These are phyloP conservation scores for Sebastes minor DNA, from an alignment of 2,797 vertebrate species.

Conservation along the genomic window DNA sequence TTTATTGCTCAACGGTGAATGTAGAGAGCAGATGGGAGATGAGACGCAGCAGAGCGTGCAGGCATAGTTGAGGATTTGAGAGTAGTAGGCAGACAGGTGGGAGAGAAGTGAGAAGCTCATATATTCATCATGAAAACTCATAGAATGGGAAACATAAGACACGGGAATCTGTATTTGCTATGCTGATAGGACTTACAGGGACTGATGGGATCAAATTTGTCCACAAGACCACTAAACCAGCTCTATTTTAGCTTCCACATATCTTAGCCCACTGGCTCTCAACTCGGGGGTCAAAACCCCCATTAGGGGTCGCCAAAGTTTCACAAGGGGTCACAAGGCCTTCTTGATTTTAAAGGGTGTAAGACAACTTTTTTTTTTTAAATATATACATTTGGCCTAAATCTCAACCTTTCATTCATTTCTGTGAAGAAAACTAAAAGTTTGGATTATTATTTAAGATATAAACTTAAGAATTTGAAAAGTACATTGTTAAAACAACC, in stretches of 20 bases:
- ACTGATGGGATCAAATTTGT: not conserved
- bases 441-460: no score
- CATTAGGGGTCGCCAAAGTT: fast-evolving
- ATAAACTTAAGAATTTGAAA: no score
- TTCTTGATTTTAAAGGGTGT: no score
- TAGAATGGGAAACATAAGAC: not conserved
- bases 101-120: not conserved
- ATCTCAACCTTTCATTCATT: no score
- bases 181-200: not conserved
- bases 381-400: fast-evolving
- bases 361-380: no score
- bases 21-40: constrained; percentile 55
- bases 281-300: no score
- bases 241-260: not conserved
- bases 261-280: not conserved
- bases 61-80: constrained; percentile 36
- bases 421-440: no score
- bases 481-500: no score
- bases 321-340: no score
- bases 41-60: constrained; percentile 36
- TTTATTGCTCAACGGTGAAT: constrained; percentile 54
- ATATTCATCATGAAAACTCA: not conserved
- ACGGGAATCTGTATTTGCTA: not conserved
- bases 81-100: constrained; percentile 30
- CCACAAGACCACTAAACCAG: not conserved